Conservation (phyloP, 1,140 invertebrate species). For the Nasonia giraulti region DNA sequence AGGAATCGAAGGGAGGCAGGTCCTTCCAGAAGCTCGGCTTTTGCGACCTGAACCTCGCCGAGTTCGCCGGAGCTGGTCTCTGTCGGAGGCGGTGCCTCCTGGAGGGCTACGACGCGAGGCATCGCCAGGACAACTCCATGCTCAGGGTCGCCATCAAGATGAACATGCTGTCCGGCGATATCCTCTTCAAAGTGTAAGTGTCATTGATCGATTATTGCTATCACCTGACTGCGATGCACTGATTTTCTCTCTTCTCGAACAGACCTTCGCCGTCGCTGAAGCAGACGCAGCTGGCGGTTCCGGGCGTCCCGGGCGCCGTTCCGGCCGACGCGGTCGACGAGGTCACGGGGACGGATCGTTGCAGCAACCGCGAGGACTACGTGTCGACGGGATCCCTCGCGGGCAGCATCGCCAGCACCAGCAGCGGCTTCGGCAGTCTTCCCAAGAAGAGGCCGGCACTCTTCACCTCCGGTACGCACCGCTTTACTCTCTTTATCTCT, state of each 20-base stretch:
- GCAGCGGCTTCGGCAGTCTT: slow-evolving; percentile 88
- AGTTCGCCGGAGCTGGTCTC: slow-evolving; percentile 95
- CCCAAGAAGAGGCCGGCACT: slow-evolving; percentile 83
- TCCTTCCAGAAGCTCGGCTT: slow-evolving; percentile 97
- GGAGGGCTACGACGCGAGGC: slow-evolving; percentile 94
- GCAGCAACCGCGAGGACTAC: slow-evolving; percentile 78
- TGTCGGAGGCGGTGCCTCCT: slow-evolving; percentile 89
- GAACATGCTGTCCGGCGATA: slow-evolving; percentile 95
- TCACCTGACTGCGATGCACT: not conserved
- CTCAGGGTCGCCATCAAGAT: slow-evolving; percentile 92
- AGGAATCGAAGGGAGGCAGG: slow-evolving; percentile 90
- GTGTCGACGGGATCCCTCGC: slow-evolving; percentile 73
- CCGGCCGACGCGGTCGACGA: slow-evolving; percentile 66
- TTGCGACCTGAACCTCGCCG: slow-evolving; percentile 96
- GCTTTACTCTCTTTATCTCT: slow-evolving; percentile 37
- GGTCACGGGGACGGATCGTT: slow-evolving; percentile 62
- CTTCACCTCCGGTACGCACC: slow-evolving; percentile 74
- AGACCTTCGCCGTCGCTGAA: slow-evolving; percentile 83
- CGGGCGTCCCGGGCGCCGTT: slow-evolving; percentile 68
- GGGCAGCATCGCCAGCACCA: slow-evolving; percentile 84
- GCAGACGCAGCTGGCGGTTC: slow-evolving; percentile 77
- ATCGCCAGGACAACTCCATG: slow-evolving; percentile 96
- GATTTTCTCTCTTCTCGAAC: not conserved
- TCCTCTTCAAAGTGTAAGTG: slow-evolving; percentile 97
- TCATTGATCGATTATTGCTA: not conserved